Evolutionary conservation across 2,113 vertebrate genomes (phyloP).

Genomic region (Channa maculata): DNA sequence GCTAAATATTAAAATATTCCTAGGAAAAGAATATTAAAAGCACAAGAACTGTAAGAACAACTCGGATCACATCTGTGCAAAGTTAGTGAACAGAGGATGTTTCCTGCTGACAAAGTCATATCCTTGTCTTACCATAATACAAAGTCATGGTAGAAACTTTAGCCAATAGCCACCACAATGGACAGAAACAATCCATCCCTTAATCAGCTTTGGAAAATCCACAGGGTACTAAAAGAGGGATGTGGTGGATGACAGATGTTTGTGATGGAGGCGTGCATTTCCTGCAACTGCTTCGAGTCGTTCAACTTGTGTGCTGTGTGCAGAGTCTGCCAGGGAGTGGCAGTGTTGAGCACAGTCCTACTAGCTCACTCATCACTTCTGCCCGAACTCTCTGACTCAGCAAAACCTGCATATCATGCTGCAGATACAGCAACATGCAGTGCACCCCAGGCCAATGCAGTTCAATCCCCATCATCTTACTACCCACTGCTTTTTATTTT

Average conservation of each 20-base stretch:
- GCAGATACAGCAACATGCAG: conserved; percentile 61
- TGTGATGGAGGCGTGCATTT: conserved; percentile 49
- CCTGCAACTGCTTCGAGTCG: conserved; percentile 35
- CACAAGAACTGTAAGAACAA: conserved; percentile 50
- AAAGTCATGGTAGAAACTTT: conserved; percentile 47
- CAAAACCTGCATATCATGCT: conserved; percentile 63
- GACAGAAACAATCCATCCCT: conserved; percentile 47
- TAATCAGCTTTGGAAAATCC: conserved; percentile 62
- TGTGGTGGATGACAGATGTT: conserved; percentile 35
- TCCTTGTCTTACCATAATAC: conserved; percentile 58
- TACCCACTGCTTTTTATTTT: neutral
- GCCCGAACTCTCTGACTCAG: conserved; percentile 79
- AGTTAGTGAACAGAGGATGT: conserved; percentile 66
- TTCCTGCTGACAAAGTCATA: conserved; percentile 71
- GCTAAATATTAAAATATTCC: conserved; percentile 56
- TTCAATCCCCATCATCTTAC: neutral
- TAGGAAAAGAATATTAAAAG: conserved; percentile 29
- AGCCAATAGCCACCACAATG: conserved; percentile 48
- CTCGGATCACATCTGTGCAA: conserved; percentile 70
- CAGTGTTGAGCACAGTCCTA: conserved; percentile 65
- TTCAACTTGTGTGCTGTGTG: conserved; percentile 31
- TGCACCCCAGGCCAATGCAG: conserved; percentile 3
- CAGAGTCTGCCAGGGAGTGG: conserved; percentile 70
- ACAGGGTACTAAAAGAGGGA: conserved; percentile 28
- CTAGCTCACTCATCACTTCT: conserved; percentile 58